A percentile compares a stretch with the other conserved stretches of the same genome.
Conservation (phyloP, 92 coral and sea anemone genomes). For the Muricea muricata region DNA sequence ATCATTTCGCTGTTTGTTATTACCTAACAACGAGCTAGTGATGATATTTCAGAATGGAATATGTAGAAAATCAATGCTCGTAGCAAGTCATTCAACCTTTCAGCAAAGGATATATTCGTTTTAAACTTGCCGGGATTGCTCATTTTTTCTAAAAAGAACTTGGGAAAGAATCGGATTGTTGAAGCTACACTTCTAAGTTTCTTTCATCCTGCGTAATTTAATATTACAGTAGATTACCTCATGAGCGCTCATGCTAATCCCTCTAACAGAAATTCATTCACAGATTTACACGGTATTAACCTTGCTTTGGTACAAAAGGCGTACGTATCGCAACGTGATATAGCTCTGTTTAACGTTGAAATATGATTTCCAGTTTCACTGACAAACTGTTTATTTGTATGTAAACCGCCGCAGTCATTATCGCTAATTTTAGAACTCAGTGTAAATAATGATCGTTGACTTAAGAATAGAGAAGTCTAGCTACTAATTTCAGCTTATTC, state of each 20-base stretch:
- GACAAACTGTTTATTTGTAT: neutral
- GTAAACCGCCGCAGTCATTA: slow-evolving; percentile 6
- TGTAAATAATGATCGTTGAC: slow-evolving; percentile 1
- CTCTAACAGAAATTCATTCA: neutral
- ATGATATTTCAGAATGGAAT: neutral
- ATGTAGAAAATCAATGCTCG: neutral
- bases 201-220: neutral
- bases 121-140: neutral
- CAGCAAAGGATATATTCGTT: neutral
- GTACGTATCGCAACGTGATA: neutral
- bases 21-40: too few relatives aligned
- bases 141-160: neutral
- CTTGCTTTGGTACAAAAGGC: neutral
- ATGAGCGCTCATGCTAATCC: slow-evolving; percentile 5
- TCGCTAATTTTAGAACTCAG: neutral
- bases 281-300: neutral
- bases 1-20: too few relatives aligned
- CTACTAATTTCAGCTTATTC: slow-evolving; percentile 8
- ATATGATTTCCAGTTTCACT: slow-evolving; percentile 10
- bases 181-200: too few relatives aligned
- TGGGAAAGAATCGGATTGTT: too few relatives aligned
- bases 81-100: neutral
- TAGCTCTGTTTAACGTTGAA: neutral
- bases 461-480: slow-evolving; percentile 1
- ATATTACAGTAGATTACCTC: slow-evolving; percentile 1